These are phyloP conservation scores for Bhutanitis thaidina DNA, from an alignment of 2,888 invertebrate species.

Conservation along the genomic window DNA sequence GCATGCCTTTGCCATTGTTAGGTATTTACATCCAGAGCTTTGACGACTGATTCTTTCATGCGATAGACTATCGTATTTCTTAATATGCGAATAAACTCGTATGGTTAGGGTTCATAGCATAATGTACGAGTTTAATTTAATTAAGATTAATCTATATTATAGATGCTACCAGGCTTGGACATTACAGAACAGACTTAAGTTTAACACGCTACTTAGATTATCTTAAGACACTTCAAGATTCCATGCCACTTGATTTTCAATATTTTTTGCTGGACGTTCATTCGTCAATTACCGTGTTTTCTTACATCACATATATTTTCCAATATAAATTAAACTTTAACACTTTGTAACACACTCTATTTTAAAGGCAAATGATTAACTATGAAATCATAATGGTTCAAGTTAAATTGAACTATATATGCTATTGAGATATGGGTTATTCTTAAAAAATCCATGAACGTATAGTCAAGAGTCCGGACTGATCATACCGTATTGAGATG, in stretches of 20 bases:
- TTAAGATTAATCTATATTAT: no score
- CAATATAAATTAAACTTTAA: not conserved
- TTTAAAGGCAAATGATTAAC: not conserved
- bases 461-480: slow-evolving; percentile 5
- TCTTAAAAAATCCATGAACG: not conserved
- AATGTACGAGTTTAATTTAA: no score
- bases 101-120: no score
- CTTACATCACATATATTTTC: not conserved
- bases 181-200: no score
- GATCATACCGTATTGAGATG: slow-evolving; percentile 56
- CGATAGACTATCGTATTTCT: no score
- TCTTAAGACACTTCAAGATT: not conserved
- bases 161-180: no score
- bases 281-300: not conserved
- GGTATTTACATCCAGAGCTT: no score
- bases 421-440: not conserved
- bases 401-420: not conserved
- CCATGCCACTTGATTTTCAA: slow-evolving; percentile 14
- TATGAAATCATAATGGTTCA: not conserved
- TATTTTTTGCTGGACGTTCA: not conserved
- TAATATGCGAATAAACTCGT: no score
- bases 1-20: no score
- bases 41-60: no score
- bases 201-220: not conserved
- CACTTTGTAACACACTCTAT: not conserved